Percentiles rank a stretch among this genome's conserved stretches.
These are phyloP conservation scores for Rhopalosiphum maidis DNA, from an alignment of 1,140 invertebrate species.

Conservation along the genomic window DNA sequence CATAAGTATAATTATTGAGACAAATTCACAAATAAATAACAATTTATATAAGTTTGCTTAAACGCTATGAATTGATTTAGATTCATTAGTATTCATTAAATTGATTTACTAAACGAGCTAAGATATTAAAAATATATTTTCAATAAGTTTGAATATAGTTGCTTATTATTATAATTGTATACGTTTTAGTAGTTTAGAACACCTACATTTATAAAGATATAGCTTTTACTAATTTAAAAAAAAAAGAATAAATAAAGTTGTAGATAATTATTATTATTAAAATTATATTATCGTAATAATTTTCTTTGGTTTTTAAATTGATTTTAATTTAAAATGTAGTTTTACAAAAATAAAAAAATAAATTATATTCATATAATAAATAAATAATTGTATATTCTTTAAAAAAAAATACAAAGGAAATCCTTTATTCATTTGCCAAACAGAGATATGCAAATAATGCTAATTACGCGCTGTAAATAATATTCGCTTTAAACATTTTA, in stretches of 20 bases:
- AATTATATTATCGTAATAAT: background rate
- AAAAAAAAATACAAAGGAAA: background rate
- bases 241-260: background rate
- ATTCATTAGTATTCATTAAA: background rate
- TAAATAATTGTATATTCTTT: background rate
- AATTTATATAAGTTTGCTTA: background rate
- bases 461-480: background rate
- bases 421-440: constrained; percentile 32
- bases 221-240: background rate
- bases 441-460: background rate
- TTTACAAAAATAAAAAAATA: background rate
- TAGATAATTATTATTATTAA: background rate
- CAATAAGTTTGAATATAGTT: background rate
- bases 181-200: too few relatives aligned
- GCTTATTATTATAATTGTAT: too few relatives aligned
- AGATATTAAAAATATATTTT: background rate
- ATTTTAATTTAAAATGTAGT: background rate
- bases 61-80: background rate
- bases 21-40: background rate
- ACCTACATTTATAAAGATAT: too few relatives aligned
- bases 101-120: background rate
- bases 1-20: background rate
- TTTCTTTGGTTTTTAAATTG: background rate
- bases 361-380: background rate
- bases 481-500: background rate